Evolutionary conservation across 2,113 vertebrate species (phyloP).

Genomic region (Cariama cristata): DNA sequence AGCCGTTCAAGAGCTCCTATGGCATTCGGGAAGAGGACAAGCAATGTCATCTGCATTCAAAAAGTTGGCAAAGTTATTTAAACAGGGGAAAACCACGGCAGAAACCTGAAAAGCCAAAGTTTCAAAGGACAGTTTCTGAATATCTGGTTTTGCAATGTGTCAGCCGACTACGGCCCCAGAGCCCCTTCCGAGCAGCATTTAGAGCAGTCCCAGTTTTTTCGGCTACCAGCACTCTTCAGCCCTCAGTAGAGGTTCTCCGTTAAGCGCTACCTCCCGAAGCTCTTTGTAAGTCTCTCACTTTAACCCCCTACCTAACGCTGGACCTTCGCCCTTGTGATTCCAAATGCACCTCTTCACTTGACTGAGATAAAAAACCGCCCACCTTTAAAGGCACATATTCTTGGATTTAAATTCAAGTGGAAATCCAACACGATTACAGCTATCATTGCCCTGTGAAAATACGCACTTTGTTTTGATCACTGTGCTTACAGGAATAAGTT

Average conservation of each 20-base stretch:
- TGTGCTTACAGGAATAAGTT: rapidly evolving
- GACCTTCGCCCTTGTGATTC: not conserved
- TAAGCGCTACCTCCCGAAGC: not conserved
- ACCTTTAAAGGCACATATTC: not conserved
- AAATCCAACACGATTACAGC: not conserved
- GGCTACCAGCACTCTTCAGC: not conserved
- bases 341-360: not conserved
- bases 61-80: too few species aligned
- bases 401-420: too few species aligned
- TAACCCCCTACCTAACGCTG: not conserved
- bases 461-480: rapidly evolving
- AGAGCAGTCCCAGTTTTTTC: too few species aligned
- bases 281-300: not conserved
- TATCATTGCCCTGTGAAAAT: too few species aligned
- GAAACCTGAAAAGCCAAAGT: not conserved
- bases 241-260: not conserved
- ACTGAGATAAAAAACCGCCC: not conserved
- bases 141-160: rapidly evolving
- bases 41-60: rapidly evolving
- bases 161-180: not conserved
- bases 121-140: not conserved
- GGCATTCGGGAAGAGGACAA: not conserved
- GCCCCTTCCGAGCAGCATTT: rapidly evolving
- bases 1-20: not conserved
- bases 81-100: not conserved